A percentile compares a stretch with the other conserved stretches of the same genome.
phyloP scores from a whole-genome alignment of 35 echinoderm and acorn worm genomes.

The Heliocidaris tuberculata region DNA sequence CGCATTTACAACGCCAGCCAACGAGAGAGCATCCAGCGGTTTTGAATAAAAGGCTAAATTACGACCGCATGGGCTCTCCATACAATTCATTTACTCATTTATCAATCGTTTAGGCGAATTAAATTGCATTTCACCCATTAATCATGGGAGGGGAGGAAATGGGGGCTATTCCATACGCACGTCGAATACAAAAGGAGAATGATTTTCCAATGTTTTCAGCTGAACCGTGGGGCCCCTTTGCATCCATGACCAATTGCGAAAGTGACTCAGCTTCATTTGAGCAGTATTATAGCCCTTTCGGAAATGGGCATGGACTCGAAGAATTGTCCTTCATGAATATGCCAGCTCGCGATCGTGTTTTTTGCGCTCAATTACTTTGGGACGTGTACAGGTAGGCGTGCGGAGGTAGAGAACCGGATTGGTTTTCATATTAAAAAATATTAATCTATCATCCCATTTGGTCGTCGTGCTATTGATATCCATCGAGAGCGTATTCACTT shows the following conservation, averaged over 20 bases:
- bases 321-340: not conserved
- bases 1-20: not conserved
- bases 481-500: not conserved
- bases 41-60: not conserved
- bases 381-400: not conserved
- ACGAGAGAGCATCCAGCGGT: not conserved
- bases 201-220: not conserved
- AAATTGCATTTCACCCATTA: not conserved
- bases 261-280: not conserved
- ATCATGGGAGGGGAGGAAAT: not conserved
- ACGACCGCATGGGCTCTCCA: not conserved
- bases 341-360: not conserved
- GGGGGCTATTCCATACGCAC: not conserved
- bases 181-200: not conserved
- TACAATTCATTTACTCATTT: not conserved
- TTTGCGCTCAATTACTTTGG: not conserved
- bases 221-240: not conserved
- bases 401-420: not conserved
- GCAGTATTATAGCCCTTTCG: not conserved
- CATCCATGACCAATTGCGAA: not conserved
- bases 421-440: not conserved
- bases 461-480: not conserved
- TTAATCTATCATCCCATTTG: not conserved
- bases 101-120: not conserved
- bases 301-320: not conserved